Evolutionary conservation across 2,888 invertebrate species (phyloP).

Genomic region (Scaptomyza tumidula): DNA sequence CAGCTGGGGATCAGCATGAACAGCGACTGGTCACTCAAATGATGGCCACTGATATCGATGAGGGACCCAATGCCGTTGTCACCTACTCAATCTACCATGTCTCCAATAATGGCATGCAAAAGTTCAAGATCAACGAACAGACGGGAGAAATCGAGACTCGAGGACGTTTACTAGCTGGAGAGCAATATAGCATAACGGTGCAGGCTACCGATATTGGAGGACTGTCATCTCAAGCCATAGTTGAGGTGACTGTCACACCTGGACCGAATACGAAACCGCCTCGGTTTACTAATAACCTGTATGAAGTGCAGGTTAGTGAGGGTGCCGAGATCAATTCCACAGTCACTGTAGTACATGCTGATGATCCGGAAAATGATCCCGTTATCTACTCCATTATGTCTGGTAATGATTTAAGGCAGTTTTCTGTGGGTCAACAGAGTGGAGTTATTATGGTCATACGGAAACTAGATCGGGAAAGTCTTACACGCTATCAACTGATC

Average conservation of each 20-base stretch:
- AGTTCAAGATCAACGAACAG: constrained; percentile 92
- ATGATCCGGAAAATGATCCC: constrained; percentile 94
- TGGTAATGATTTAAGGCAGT: constrained; percentile 95
- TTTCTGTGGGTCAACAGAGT: constrained; percentile 92
- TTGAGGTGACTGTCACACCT: constrained; percentile 93
- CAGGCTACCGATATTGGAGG: constrained; percentile 93
- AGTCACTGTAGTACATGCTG: constrained; percentile 92
- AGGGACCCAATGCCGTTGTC: constrained; percentile 92
- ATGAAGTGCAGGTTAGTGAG: constrained; percentile 95
- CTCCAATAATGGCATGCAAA: constrained; percentile 94
- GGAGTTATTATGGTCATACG: constrained; percentile 95
- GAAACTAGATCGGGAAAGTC: constrained; percentile 93
- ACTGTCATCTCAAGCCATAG: constrained; percentile 92
- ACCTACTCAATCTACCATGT: constrained; percentile 95
- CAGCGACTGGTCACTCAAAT: constrained; percentile 89
- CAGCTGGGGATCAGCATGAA: constrained; percentile 88
- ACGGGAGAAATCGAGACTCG: constrained; percentile 91
- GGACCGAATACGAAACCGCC: constrained; percentile 93
- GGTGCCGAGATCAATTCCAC: constrained; percentile 95
- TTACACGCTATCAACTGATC: constrained; percentile 94
- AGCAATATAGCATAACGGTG: constrained; percentile 94
- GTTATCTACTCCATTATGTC: constrained; percentile 94
- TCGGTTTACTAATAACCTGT: constrained; percentile 91
- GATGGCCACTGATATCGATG: constrained; percentile 92
- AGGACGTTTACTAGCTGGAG: constrained; percentile 93